A percentile compares a stretch with the other conserved stretches of the same genome.
phyloP scores from a whole-genome alignment of 2,888 invertebrate genomes.

The Drosophila multiciliata region DNA sequence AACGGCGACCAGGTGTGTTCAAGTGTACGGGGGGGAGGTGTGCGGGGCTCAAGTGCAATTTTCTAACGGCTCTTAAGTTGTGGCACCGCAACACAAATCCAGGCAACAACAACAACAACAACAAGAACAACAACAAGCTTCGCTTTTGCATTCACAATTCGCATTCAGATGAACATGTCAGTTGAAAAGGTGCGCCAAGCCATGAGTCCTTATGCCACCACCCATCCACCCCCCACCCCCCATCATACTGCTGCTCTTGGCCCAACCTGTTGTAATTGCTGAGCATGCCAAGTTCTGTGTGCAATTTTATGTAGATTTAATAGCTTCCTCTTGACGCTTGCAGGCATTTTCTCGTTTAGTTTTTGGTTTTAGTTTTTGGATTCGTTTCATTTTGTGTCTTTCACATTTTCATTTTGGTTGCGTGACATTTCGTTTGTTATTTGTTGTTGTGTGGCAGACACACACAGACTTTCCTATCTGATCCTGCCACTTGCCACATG shows the following conservation, averaged over 20 bases:
- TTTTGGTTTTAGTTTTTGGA: constrained; percentile 19
- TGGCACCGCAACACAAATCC: constrained; percentile 39
- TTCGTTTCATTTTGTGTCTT: constrained; percentile 57
- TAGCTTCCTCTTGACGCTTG: constrained; percentile 74
- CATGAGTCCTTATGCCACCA: constrained; percentile 7
- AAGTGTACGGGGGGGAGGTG: background rate
- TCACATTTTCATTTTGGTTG: constrained; percentile 72
- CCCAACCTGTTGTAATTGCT: constrained; percentile 75
- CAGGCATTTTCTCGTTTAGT: constrained; percentile 24
- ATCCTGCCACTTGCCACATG: background rate
- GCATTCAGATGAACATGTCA: constrained; percentile 80
- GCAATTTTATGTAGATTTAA: constrained; percentile 80
- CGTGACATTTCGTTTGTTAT: constrained; percentile 68
- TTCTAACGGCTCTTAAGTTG: constrained; percentile 76
- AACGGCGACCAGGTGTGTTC: constrained; percentile 4
- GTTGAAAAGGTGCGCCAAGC: constrained; percentile 65
- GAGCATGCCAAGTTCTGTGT: constrained; percentile 77
- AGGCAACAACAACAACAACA: constrained; percentile 25
- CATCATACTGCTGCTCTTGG: background rate
- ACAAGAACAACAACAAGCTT: constrained; percentile 24
- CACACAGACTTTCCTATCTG: constrained; percentile 46
- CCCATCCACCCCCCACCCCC: too few species aligned
- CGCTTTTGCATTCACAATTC: constrained; percentile 35
- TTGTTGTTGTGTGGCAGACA: constrained; percentile 4
- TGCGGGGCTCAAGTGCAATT: constrained; percentile 68